Percentiles rank a stretch among this genome's conserved stretches.
Evolutionary conservation across 2,888 invertebrate genomes (phyloP).

Genomic region (Oscheius sp.): DNA sequence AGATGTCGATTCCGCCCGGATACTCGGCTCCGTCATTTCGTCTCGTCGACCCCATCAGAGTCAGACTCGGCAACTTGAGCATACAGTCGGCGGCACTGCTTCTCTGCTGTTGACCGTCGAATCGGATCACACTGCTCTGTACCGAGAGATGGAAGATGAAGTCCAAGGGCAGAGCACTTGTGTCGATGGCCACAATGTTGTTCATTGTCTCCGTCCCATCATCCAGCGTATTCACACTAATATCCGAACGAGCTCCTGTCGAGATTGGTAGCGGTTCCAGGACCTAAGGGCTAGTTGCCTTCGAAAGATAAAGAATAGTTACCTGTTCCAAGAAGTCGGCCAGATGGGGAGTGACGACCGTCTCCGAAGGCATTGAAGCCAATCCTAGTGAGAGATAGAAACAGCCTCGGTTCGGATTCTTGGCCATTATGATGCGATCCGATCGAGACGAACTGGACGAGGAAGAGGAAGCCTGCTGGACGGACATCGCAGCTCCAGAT

Average conservation of each 20-base stretch:
- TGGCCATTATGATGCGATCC: background rate
- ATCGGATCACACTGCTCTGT: constrained; percentile 94
- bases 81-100: constrained; percentile 67
- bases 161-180: constrained; percentile 91
- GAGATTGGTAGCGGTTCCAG: constrained; percentile 59
- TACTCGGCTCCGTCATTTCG: constrained; percentile 53
- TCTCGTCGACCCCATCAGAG: constrained; percentile 91
- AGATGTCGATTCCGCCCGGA: constrained; percentile 82
- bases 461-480: background rate
- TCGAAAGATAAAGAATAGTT: constrained; percentile 39
- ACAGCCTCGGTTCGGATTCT: constrained; percentile 80
- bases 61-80: constrained; percentile 89
- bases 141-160: constrained; percentile 98
- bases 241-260: constrained; percentile 32
- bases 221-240: constrained; percentile 30
- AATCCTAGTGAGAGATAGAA: constrained; percentile 93
- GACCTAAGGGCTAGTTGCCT: constrained; percentile 36
- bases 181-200: constrained; percentile 66
- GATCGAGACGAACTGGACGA: background rate
- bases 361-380: constrained; percentile 96
- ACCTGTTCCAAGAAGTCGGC: constrained; percentile 92
- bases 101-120: constrained; percentile 75
- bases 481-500: background rate
- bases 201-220: constrained; percentile 40
- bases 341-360: constrained; percentile 95